Evolutionary conservation across 2,797 vertebrate genomes (phyloP), one percentile per base, ranked within the genome.

Genomic region (Oceanodroma leucorhoa): DNA sequence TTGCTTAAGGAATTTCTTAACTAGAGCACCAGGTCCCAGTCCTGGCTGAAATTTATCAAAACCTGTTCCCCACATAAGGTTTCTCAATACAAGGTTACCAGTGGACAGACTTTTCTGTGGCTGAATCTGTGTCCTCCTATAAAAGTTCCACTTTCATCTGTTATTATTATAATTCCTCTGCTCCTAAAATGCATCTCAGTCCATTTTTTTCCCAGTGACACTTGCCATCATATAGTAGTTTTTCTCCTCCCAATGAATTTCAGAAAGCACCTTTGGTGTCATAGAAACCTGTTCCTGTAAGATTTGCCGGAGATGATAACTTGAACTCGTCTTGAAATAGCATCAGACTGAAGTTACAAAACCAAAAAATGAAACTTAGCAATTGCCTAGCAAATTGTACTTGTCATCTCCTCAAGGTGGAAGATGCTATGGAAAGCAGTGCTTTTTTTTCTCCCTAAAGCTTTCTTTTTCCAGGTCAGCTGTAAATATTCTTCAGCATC

Each of bases 401-500:
- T 90, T 83, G 23, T 72, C 51, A 67, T 73, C 29, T 80, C 40
- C 55, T 80, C 65, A 57, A 78, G 48, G 18, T 71, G 61, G 55
- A 91, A 83, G 60, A 73, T 71, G 48, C 21, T 81, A 50, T 9
- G 26, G 82, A 93, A 87, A 64, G 30, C 6, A 69, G 19, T 41
- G 45, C 1, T 60, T 50, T 60, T 46, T 76, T 76, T 69, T 57
- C 24, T 57, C 50, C 53, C 48, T 67, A 57, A 83, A 88, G 53
- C n/a, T 54, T 87, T 92, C 18, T 91, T 75, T 94, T 94, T 75
- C 82, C 80, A 83, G 57, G 72, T 87, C 80, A 88, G 14, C 46
- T 90, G 66, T 79, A 90, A 95, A 96, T 90, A 87, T 62, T 87
- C 75, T 82, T 73, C 60, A 76, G 24, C 62, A 89, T 62, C 78